A percentile compares a stretch with the other conserved stretches of the same genome.
Evolutionary conservation across 2,888 invertebrate species (phyloP).

Genomic region (Cheilosia grossa): DNA sequence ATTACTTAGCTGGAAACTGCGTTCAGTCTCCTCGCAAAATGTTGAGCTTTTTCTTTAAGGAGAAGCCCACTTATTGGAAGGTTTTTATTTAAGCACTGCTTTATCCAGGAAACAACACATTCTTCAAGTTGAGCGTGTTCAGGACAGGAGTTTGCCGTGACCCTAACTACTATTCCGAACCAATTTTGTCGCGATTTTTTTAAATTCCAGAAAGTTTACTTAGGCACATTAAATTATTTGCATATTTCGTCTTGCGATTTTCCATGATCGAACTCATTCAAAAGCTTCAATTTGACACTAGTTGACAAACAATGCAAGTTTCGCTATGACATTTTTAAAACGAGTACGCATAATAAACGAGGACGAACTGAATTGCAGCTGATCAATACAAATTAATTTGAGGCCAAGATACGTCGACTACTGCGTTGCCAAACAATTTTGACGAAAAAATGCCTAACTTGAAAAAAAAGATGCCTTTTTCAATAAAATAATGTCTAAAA

Average conservation of each 20-base stretch:
- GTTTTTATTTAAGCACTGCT: constrained; percentile 6
- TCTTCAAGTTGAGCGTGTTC: neutral
- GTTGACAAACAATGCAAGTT: neutral
- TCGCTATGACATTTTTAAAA: neutral
- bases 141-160: neutral
- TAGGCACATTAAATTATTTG: neutral
- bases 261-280: neutral
- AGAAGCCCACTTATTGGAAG: neutral
- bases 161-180: constrained; percentile 6
- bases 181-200: constrained; percentile 5
- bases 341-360: neutral
- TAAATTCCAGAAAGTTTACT: neutral
- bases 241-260: neutral
- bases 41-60: constrained; percentile 11
- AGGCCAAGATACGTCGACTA: too few species aligned
- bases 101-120: neutral
- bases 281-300: too few species aligned
- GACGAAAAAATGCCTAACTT: too few species aligned
- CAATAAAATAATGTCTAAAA: too few species aligned
- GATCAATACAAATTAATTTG: neutral
- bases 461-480: too few species aligned
- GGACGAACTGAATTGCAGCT: constrained; percentile 3
- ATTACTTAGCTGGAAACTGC: neutral
- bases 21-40: neutral
- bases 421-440: too few species aligned